phyloP scores from a whole-genome alignment of 1,140 invertebrate species.

The Drosophila pseudoananassae region DNA sequence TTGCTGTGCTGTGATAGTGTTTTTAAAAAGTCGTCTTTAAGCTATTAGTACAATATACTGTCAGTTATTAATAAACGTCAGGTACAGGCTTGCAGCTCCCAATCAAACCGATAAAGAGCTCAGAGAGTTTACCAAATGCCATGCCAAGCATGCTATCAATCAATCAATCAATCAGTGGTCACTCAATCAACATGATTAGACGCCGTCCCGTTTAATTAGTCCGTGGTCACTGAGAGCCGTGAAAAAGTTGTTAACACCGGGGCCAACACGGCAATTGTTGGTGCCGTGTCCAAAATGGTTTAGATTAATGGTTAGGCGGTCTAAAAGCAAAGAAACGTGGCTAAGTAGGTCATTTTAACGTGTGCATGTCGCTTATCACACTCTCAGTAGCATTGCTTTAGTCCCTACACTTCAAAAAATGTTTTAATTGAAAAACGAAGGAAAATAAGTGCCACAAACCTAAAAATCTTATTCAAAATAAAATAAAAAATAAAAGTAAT shows the following conservation, averaged over 20 bases:
- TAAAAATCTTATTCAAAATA: too few relatives aligned
- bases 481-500: too few relatives aligned
- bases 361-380: slow-evolving; percentile 59
- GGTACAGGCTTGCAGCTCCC: neutral
- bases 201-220: slow-evolving; percentile 65
- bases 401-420: neutral
- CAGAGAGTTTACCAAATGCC: slow-evolving; percentile 8
- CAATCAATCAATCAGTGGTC: slow-evolving; percentile 70
- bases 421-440: too few relatives aligned
- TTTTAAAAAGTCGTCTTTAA: too few relatives aligned
- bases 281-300: slow-evolving; percentile 51
- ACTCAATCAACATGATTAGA: slow-evolving; percentile 75
- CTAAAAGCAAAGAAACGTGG: slow-evolving; percentile 4
- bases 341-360: slow-evolving; percentile 44
- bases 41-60: too few relatives aligned
- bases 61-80: neutral
- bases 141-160: slow-evolving; percentile 43
- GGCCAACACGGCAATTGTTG: slow-evolving; percentile 42
- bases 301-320: slow-evolving; percentile 41
- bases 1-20: slow-evolving; percentile 4
- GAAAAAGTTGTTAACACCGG: slow-evolving; percentile 50
- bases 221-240: slow-evolving; percentile 34
- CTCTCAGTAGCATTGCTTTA: slow-evolving; percentile 6
- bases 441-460: too few relatives aligned
- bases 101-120: neutral